These are phyloP conservation scores for Orbicella faveolata DNA, from an alignment of 64 coral and sea anemone genomes.

Conservation along the genomic window DNA sequence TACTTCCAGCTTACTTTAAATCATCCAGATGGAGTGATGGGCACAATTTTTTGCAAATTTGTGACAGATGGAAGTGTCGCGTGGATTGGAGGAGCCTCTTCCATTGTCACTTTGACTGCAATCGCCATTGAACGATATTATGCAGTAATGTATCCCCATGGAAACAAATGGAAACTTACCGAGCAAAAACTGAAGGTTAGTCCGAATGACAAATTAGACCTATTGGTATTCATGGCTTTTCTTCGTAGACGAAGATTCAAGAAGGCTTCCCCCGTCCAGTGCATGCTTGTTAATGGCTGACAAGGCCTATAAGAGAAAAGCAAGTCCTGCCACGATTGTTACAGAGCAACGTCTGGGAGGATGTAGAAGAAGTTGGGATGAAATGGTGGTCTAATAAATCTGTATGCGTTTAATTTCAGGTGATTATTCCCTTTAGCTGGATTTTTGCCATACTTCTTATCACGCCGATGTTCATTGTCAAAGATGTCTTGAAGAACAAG, in stretches of 20 bases:
- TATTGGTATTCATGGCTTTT: not conserved
- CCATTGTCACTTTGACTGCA: not conserved
- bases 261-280: not conserved
- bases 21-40: conserved; percentile 1
- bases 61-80: not conserved
- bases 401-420: too few relatives aligned
- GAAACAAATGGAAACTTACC: not conserved
- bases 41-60: not conserved
- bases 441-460: not conserved
- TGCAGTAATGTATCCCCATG: not conserved
- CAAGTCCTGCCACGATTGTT: too few relatives aligned
- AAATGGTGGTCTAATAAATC: too few relatives aligned
- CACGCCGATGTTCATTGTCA: not conserved
- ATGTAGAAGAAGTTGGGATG: too few relatives aligned
- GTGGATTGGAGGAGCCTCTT: conserved; percentile 9
- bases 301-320: too few relatives aligned
- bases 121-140: conserved; percentile 17
- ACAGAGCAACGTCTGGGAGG: too few relatives aligned
- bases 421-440: not conserved
- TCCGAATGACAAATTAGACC: not conserved
- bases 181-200: not conserved
- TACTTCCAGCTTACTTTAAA: not conserved
- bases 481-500: not conserved
- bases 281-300: not conserved
- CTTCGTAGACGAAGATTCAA: not conserved